phyloP scores from a whole-genome alignment of 1,140 invertebrate species.

The Stegodyphus mimosarum region DNA sequence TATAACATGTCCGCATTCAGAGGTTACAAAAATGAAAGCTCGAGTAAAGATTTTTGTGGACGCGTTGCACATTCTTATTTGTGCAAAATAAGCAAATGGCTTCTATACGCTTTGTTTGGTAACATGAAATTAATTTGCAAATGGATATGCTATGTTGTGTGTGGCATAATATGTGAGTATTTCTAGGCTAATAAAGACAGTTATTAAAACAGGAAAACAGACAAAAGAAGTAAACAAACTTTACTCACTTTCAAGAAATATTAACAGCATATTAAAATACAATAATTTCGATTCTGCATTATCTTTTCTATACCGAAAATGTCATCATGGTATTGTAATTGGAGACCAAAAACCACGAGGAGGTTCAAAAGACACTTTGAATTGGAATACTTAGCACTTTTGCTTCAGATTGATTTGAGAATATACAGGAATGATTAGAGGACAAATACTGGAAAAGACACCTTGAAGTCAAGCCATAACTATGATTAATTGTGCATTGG shows the following conservation, averaged over 20 bases:
- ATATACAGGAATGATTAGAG: neutral
- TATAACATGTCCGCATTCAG: too few relatives aligned
- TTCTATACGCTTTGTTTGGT: too few relatives aligned
- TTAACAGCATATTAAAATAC: conserved; percentile 60
- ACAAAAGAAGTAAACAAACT: conserved; percentile 25
- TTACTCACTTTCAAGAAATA: conserved; percentile 35
- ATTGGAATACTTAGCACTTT: neutral
- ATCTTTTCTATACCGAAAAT: neutral
- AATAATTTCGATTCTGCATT: conserved; percentile 39
- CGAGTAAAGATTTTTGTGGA: too few relatives aligned
- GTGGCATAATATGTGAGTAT: too few relatives aligned
- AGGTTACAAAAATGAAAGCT: too few relatives aligned
- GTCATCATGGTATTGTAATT: neutral
- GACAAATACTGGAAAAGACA: neutral
- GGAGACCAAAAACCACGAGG: neutral
- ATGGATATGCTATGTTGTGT: too few relatives aligned
- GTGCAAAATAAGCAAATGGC: too few relatives aligned
- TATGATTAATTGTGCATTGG: neutral
- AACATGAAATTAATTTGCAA: too few relatives aligned
- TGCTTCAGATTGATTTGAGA: neutral
- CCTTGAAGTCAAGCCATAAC: neutral
- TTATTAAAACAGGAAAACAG: neutral
- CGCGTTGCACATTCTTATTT: too few relatives aligned
- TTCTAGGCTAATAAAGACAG: too few relatives aligned
- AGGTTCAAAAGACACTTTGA: conserved; percentile 45